phyloP scores from a whole-genome alignment of 2,888 invertebrate species.

The Polia nebulosa region DNA sequence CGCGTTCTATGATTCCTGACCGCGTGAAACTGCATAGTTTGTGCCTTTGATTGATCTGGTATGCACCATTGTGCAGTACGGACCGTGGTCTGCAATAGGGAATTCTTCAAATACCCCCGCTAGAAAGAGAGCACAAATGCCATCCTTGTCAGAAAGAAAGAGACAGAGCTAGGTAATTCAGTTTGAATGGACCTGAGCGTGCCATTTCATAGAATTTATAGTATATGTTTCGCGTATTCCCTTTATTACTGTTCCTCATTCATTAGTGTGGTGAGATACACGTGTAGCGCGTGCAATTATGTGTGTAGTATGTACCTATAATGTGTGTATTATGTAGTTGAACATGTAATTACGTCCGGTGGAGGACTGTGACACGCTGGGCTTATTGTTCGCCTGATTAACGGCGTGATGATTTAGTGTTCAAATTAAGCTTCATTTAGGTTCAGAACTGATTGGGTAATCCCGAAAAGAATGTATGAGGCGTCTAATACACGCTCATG shows the following conservation, averaged over 20 bases:
- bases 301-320: background rate
- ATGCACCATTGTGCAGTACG: slow-evolving; percentile 21
- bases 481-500: too few species aligned
- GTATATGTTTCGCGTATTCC: slow-evolving; percentile 32
- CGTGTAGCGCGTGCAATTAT: slow-evolving; percentile 18
- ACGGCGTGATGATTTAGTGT: background rate
- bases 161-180: slow-evolving; percentile 9
- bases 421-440: background rate
- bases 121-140: slow-evolving; percentile 24
- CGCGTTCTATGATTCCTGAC: background rate
- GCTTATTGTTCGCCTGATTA: slow-evolving; percentile 9
- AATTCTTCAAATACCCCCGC: slow-evolving; percentile 46
- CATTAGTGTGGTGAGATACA: slow-evolving; percentile 35
- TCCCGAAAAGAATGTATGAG: background rate
- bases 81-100: slow-evolving; percentile 27
- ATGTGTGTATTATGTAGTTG: background rate
- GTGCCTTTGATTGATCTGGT: slow-evolving; percentile 21
- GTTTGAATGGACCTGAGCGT: slow-evolving; percentile 36
- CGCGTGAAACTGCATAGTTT: slow-evolving; percentile 7
- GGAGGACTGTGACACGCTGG: background rate
- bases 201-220: slow-evolving; percentile 48
- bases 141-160: slow-evolving; percentile 2
- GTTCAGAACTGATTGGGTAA: background rate
- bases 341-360: slow-evolving; percentile 21
- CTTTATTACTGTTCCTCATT: slow-evolving; percentile 42